A percentile compares a stretch with the other conserved stretches of the same genome.
Conservation (phyloP, 2,888 invertebrate genomes). For the Belgica antarctica region DNA sequence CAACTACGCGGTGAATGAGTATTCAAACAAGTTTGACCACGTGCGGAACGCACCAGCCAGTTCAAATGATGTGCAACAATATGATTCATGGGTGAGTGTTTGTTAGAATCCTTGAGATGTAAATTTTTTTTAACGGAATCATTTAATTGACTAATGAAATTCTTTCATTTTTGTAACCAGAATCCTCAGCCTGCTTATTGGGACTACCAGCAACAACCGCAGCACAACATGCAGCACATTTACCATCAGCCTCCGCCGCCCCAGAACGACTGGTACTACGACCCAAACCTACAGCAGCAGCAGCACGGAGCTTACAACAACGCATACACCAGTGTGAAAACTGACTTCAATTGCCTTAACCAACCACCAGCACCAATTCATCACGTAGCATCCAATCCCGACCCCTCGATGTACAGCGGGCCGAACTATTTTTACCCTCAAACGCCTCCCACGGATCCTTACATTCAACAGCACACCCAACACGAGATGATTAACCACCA, state of each 20-base stretch:
- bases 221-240: conserved; percentile 4
- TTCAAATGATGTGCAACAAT: not conserved
- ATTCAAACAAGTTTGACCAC: conserved; percentile 37
- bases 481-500: conserved; percentile 10
- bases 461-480: too few relatives aligned
- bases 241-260: not conserved
- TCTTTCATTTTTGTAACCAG: not conserved
- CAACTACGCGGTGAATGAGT: conserved; percentile 40
- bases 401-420: conserved; percentile 32
- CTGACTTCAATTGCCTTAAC: conserved; percentile 43
- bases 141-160: too few relatives aligned
- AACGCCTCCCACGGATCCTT: not conserved
- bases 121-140: not conserved
- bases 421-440: conserved; percentile 23
- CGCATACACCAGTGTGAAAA: conserved; percentile 31
- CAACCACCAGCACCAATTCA: conserved; percentile 33
- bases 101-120: not conserved
- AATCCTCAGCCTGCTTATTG: conserved; percentile 1
- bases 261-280: conserved; percentile 24
- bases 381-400: not conserved
- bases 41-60: not conserved
- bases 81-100: conserved; percentile 39
- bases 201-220: conserved; percentile 21
- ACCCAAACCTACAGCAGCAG: conserved; percentile 31
- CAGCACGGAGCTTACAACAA: conserved; percentile 9